Base-by-base conservation (phyloP, 1,140 invertebrate genomes). In the Chironomus striatipennis region DNA sequence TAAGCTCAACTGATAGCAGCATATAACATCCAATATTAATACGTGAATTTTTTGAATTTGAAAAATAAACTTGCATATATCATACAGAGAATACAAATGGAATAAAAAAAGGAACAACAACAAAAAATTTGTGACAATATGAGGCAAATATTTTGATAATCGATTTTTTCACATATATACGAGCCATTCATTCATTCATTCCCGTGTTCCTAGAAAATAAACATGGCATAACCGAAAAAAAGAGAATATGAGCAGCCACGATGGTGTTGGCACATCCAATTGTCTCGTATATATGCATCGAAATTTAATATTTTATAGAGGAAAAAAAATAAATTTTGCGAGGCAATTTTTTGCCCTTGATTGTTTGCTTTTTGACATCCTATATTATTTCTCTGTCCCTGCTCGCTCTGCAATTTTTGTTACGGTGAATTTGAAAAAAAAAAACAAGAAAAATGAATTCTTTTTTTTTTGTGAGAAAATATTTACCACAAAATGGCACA, bases 61-160 rank as follows among this genome's bases (percentile, higher is more conserved):
- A 34, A 34, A 34, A 34, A 34, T 34, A 34, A 34, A 34, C 24
- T 34, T 5, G 5, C 24, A 34, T 34, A 34, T 34, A 34, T 34
- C 24, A 34, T 34, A 5, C 5, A 34, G 24, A 34, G 24, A 34
- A 5, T 34, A 34, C 24, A 34, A 34, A 34, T 5, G 24, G 24
- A 34, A 34, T 34, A 5, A 34, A 34, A n/a, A 34, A 34, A 34
- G 24, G 24, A 34, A 34, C 24, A 34, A 34, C 24, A 34, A 34
- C 24, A 34, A 34, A 34, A 57, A 57, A 20, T 18, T 9, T 70
- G 65, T 70, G 65, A 70, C 65, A 70, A 70, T 18, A 70, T 21
- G n/a, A 70, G 6, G 20, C 65, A 70, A 70, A 70, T 70, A 70
- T 70, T 70, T 70, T 70, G 65, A 20, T 70, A 70, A 70, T 70